These are phyloP conservation scores for Lucilia sericata DNA, from an alignment of 1,140 invertebrate species.

Conservation along the genomic window DNA sequence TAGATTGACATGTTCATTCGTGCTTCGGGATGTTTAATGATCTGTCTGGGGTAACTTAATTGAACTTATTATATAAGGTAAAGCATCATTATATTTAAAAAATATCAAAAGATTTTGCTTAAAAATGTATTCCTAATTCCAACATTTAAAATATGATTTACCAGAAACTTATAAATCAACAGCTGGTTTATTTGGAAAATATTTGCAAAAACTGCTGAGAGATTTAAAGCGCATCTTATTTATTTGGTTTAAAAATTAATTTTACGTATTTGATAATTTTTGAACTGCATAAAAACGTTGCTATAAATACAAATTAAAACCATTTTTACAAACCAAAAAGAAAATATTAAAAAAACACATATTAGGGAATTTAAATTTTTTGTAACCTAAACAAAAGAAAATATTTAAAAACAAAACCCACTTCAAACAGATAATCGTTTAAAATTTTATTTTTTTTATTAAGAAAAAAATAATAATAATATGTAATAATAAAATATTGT, in stretches of 20 bases:
- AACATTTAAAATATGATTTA: too few species aligned
- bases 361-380: constrained; percentile 38
- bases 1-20: too few species aligned
- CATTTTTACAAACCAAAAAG: neutral
- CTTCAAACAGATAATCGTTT: constrained; percentile 41
- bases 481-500: constrained; percentile 19
- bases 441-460: constrained; percentile 25
- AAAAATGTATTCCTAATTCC: too few species aligned
- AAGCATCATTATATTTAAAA: neutral
- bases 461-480: constrained; percentile 2
- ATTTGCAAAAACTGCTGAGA: too few species aligned
- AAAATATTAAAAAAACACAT: neutral
- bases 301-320: neutral
- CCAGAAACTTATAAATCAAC: too few species aligned
- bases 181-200: too few species aligned
- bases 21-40: too few species aligned
- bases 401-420: constrained; percentile 30
- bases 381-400: constrained; percentile 24
- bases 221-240: neutral
- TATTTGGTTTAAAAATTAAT: neutral
- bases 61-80: neutral
- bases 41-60: too few species aligned
- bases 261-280: neutral
- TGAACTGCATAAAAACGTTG: neutral
- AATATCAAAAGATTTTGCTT: too few species aligned